These are phyloP conservation scores for Orchesella flavescens DNA, from an alignment of 2,888 invertebrate species.

Conservation along the genomic window DNA sequence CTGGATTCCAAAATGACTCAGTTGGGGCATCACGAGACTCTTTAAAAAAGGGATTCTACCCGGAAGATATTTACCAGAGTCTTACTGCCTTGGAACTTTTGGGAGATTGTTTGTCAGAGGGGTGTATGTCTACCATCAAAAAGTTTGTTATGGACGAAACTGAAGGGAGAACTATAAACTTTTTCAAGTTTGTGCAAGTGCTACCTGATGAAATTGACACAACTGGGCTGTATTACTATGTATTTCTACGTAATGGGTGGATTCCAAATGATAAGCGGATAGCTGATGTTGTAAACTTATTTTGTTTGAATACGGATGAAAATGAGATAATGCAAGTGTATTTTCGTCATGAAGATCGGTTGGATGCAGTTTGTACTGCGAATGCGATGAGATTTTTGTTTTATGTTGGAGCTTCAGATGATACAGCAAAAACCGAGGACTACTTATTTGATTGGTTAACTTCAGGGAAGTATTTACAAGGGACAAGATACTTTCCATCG, in stretches of 20 bases:
- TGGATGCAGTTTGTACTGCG: not conserved
- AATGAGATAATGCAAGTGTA: constrained; percentile 21
- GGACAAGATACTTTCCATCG: constrained; percentile 14
- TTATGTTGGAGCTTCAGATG: not conserved
- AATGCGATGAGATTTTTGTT: constrained; percentile 24
- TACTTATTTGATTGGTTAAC: constrained; percentile 14
- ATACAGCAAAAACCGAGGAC: constrained; percentile 18
- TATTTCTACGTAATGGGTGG: constrained; percentile 11
- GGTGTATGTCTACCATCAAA: not conserved
- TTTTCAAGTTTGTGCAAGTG: constrained; percentile 5
- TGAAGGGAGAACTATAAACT: constrained; percentile 2
- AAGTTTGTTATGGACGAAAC: not conserved
- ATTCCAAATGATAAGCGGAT: constrained; percentile 15
- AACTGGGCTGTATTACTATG: constrained; percentile 2
- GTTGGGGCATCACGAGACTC: not conserved
- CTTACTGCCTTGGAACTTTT: not conserved
- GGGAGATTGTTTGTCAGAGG: not conserved
- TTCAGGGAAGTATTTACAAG: not conserved
- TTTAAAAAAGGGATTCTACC: not conserved
- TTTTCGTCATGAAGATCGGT: not conserved
- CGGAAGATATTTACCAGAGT: constrained; percentile 1
- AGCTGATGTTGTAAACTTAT: constrained; percentile 1
- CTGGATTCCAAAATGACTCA: not conserved
- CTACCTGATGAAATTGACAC: constrained; percentile 31
- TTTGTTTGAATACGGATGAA: constrained; percentile 2